Evolutionary conservation across 2,113 vertebrate species (phyloP), one percentile per base, ranked within the genome.

Genomic region (Clarias batrachus): DNA sequence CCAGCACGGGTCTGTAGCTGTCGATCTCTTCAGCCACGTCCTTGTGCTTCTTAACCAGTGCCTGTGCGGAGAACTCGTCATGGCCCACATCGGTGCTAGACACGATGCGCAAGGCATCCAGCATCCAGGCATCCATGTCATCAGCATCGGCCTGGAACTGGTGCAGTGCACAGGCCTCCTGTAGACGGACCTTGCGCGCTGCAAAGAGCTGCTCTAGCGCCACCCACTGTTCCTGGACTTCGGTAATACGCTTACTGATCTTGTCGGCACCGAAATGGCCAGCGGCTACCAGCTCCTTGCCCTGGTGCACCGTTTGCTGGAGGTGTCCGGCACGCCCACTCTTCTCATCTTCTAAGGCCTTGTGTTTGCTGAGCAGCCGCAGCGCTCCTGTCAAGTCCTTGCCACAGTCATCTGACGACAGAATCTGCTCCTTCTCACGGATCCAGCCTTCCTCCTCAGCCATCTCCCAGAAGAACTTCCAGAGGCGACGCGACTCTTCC

Each of bases 391-490:
- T 99, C 85, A 98, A 92, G 92, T 99, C 98, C 84, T 97, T 97
- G 4, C 97, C 96, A 0, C 95, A 96, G 90, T 99, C 98, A 1
- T 97, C 93, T 0, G 96, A 97, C 2, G 97, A 98, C 83, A 99
- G 91, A 88, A 99, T 98, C 93, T 98, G 97, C 90, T 99, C 97
- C 91, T 98, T 98, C 90, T 99, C 97, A 2, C 97, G 94, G 87
- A 99, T 98, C 98, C 98, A 99, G 86, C 97, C 96, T 88, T 98
- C 98, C 86, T 99, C 97, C 90, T 99, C 97, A 0, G 97, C 97
- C 98, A 99, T 98, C 91, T 99, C 98, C 98, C 97, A 99, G 94
- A 98, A 98, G 93, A 99, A 99, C 86, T 97, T 98, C 98, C 98
- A 99, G 86, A 99, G 97, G 66, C 97, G 97, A 0, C 97, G 96